Base-by-base conservation (phyloP, 2,888 invertebrate species). In the Andricus quercusramuli region DNA sequence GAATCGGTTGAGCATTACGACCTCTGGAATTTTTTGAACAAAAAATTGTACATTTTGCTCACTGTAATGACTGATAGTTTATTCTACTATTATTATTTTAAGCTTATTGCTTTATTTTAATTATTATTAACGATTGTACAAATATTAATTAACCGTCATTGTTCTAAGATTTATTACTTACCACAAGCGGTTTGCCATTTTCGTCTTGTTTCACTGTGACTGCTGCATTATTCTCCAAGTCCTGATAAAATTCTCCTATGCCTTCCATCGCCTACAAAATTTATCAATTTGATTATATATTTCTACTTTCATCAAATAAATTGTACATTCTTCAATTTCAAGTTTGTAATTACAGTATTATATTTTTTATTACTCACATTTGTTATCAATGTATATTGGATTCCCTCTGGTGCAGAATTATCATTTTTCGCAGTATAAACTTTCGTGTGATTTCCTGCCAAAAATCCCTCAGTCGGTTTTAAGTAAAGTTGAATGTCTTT, bases 401-500 rank as follows among this genome's bases (percentile, higher is more conserved):
- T 56, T 62, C 86, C 85, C 66, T 83, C 83, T 8, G 87, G 85
- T 62, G 83, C 83, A 17, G 65, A 59, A 22, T 32, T 37, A 78
- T 89, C 78, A 15, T 86, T 81, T 4, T 79, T 47, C 1, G 85
- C 90, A 5, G 82, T 86, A 89, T 89, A 91, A 47, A 91, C 83
- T 5, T 89, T 90, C 2, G 89, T 90, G 32, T 89, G 79, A 37
- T 81, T 78, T 13, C 83, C 84, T 9, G 87, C 89, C n/a, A 91
- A 83, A 68, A 87, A 77, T 22, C 88, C 90, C 65, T 90, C 89
- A 2, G 83, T 88, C 3, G 90, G 90, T 29, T 86, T 79, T 44
- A 91, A 85, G 68, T 90, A 90, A 13, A 91, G 83, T 76, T 85
- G 79, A 2, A 90, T 81, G 13, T 88, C 78, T 11, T 83, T 83